Conservation (phyloP, 2,113 vertebrate genomes). For the rabbit (Oryctolagus cuniculus) region mOryCun1.1 NC_091443.1:23619501-23620000, state of each 20-base stretch:
- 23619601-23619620: no score
- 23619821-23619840: no score
- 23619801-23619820: no score
- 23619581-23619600: no score
- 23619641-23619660: no score
- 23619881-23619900: conserved; percentile 26
- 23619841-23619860: conserved; percentile 84
- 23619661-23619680: no score
- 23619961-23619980: conserved; percentile 87
- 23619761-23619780: conserved; percentile 88
- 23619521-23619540: no score
- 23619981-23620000: conserved; percentile 82
- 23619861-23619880: conserved; percentile 89
- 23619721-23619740: conserved; percentile 90
- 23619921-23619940: conserved; percentile 83
- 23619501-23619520: no score
- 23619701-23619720: conserved; percentile 76
- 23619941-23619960: conserved; percentile 86
- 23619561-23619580: no score
- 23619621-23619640: no score
- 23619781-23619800: conserved; percentile 78
- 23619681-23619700: no score
- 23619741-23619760: conserved; percentile 94
- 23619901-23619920: conserved; percentile 81
- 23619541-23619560: no score